Evolutionary conservation across 2,888 invertebrate genomes (phyloP).

Genomic region (Unio pictorum): DNA sequence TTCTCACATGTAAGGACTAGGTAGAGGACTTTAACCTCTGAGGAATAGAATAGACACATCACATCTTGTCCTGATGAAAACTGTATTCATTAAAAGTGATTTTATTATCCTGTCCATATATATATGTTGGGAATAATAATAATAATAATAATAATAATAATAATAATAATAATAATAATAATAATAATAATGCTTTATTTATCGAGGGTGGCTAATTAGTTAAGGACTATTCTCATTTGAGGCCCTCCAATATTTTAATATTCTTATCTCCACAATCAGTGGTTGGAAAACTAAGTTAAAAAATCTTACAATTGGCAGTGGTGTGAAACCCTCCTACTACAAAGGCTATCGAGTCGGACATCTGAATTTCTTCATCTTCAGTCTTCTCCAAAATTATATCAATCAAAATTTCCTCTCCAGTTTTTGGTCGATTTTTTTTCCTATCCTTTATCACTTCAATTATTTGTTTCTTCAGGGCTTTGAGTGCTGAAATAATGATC

Average conservation of each 20-base stretch:
- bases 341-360: slow-evolving; percentile 48
- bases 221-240: too few relatives aligned
- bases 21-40: too few relatives aligned
- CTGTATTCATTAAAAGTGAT: too few relatives aligned
- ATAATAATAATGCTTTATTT: too few relatives aligned
- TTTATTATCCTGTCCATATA: too few relatives aligned
- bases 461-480: slow-evolving; percentile 14
- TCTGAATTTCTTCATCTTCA: slow-evolving; percentile 28
- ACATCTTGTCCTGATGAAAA: too few relatives aligned
- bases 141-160: too few relatives aligned
- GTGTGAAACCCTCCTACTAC: slow-evolving; percentile 67
- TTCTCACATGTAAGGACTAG: too few relatives aligned
- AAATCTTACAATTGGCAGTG: slow-evolving; percentile 62
- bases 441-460: slow-evolving; percentile 25
- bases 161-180: too few relatives aligned
- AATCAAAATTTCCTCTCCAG: slow-evolving; percentile 52
- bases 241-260: neutral
- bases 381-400: slow-evolving; percentile 45
- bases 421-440: slow-evolving; percentile 24
- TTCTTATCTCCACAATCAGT: neutral
- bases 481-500: slow-evolving; percentile 16
- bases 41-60: too few relatives aligned
- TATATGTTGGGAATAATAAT: too few relatives aligned
- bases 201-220: too few relatives aligned
- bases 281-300: neutral